These are phyloP conservation scores for Drosophila yooni DNA, from an alignment of 2,888 invertebrate species.

Conservation along the genomic window DNA sequence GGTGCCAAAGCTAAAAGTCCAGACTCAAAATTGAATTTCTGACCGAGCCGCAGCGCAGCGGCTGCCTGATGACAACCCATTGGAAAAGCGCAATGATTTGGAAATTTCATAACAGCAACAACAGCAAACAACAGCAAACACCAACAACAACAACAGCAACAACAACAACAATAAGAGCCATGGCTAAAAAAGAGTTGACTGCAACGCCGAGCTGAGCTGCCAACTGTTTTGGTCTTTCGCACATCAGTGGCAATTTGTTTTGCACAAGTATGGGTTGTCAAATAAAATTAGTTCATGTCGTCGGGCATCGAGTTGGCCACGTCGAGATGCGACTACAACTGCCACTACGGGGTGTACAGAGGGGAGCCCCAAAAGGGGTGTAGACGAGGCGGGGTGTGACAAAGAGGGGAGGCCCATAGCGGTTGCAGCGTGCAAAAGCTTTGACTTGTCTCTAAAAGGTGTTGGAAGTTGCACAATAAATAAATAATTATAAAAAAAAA, in stretches of 20 bases:
- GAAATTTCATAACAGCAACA: constrained; percentile 77
- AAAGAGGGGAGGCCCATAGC: constrained; percentile 4
- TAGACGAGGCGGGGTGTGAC: neutral
- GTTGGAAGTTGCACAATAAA: constrained; percentile 85
- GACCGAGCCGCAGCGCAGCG: constrained; percentile 27
- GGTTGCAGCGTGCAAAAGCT: constrained; percentile 56
- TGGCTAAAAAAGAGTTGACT: constrained; percentile 22
- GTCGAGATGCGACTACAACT: constrained; percentile 63
- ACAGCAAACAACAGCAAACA: constrained; percentile 1
- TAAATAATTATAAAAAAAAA: constrained; percentile 83
- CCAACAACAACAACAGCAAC: constrained; percentile 35
- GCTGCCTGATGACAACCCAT: constrained; percentile 34
- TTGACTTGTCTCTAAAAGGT: constrained; percentile 83
- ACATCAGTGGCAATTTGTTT: constrained; percentile 84
- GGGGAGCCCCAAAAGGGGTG: neutral
- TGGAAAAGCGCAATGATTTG: constrained; percentile 83
- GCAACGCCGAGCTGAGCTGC: constrained; percentile 54
- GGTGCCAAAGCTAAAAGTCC: constrained; percentile 31
- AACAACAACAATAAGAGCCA: constrained; percentile 29
- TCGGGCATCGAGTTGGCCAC: constrained; percentile 60
- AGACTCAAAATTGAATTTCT: constrained; percentile 31
- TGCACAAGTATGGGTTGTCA: constrained; percentile 84
- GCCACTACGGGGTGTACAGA: constrained; percentile 23
- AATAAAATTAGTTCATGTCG: constrained; percentile 83
- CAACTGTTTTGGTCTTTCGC: constrained; percentile 81